phyloP scores from a whole-genome alignment of 2,113 vertebrate species.

The Pachypanchax playfairii region DNA sequence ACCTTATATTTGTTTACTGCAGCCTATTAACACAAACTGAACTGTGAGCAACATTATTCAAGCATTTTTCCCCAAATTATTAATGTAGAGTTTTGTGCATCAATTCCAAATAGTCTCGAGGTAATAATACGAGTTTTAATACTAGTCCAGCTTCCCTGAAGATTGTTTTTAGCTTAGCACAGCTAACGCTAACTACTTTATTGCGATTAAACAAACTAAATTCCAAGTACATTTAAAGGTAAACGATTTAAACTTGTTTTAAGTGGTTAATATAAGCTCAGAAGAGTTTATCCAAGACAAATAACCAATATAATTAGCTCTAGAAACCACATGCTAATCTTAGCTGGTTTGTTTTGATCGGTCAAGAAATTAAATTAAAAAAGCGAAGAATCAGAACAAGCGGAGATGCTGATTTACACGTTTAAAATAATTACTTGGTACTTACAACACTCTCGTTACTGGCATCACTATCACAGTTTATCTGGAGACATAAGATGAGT shows the following conservation, averaged over 20 bases:
- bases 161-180: slow-evolving; percentile 57
- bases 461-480: slow-evolving; percentile 49
- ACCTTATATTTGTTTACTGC: too few relatives aligned
- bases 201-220: too few relatives aligned
- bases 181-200: background rate
- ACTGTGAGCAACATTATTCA: too few relatives aligned
- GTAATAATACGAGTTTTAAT: too few relatives aligned
- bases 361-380: too few relatives aligned
- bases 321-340: slow-evolving; percentile 2
- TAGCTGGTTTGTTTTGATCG: slow-evolving; percentile 16
- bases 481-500: background rate
- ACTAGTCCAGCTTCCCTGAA: too few relatives aligned
- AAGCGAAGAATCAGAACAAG: too few relatives aligned
- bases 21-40: too few relatives aligned
- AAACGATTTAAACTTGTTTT: background rate
- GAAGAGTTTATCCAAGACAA: background rate
- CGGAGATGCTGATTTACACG: too few relatives aligned
- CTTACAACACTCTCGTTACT: slow-evolving; percentile 70
- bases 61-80: too few relatives aligned
- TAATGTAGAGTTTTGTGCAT: too few relatives aligned
- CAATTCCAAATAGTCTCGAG: too few relatives aligned
- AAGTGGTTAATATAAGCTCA: background rate
- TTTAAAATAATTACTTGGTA: background rate
- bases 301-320: background rate
- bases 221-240: fast-evolving